Base-by-base conservation (phyloP, 2,797 vertebrate genomes). In the Taeniopygia guttata region DNA sequence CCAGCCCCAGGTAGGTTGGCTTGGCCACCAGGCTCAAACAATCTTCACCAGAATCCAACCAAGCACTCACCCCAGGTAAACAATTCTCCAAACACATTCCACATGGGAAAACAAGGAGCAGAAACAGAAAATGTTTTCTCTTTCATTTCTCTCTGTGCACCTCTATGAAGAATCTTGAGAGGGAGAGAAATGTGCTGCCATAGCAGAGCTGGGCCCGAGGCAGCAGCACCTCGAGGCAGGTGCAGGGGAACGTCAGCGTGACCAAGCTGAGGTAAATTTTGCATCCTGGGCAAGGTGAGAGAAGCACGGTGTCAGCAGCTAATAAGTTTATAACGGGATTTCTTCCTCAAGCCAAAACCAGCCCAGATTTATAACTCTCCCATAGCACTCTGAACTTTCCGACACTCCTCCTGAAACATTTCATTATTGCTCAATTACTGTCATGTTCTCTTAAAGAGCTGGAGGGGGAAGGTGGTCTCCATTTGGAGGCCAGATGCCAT, bases 401-500 rank as follows among this genome's bases (percentile, higher is more conserved):
- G 4, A 90, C 93, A 83, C 96, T 89, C 90, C 86, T 95, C 93
- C 89, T 83, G 90, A 96, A 96, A 94, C 80, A 13, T 95, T 94
- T 94, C 84, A 87, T 87, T 96, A 94, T 59, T 94, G 90, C 90
- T 89, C 95, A 95, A 94, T 96, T 96, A 96, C 90, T 95, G 90
- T 95, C 91, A 91, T 93, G 94, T 94, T 96, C 95, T 90, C 72
- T 82, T 82, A 84, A 93, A 73, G 90, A 87, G 58, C 75, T 86
- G 58, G 34, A 68, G 64, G 40, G 81, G 84, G 74, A 68, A 90
- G 79, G 68, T 76, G 87, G 87, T 79, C 89, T 93, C 88, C 93
- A 94, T 91, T 94, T 95, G 95, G 95, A 93, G 87, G 78, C 94
- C 95, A 96, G 94, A 95, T 96, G 94, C 94, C 79, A 83, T 73